Conservation (phyloP, 2,888 invertebrate genomes). For the Mongoloraphidia duomilia region DNA sequence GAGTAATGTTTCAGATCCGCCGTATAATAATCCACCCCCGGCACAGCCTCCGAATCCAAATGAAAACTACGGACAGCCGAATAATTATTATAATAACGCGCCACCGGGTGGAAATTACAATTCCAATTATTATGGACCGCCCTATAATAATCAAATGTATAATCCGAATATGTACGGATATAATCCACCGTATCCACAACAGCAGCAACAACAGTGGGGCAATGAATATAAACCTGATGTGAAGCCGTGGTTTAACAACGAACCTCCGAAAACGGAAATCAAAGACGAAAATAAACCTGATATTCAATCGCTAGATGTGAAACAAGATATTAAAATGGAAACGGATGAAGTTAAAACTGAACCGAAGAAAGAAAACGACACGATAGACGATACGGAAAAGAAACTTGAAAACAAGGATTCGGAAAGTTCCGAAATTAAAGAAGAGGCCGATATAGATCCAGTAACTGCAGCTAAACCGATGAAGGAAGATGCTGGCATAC, state of each 20-base stretch:
- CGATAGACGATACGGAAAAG: conserved; percentile 34
- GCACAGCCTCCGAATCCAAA: no score
- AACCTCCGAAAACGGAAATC: conserved; percentile 5
- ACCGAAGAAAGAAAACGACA: conserved; percentile 27
- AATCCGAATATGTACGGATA: no score
- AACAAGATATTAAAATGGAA: conserved; percentile 24
- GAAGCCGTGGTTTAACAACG: conserved; percentile 1
- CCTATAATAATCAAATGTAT: no score
- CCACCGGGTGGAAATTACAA: no score
- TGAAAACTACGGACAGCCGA: no score
- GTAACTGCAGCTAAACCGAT: conserved; percentile 29
- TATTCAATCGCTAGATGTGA: conserved; percentile 27
- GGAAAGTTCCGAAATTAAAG: conserved; percentile 34
- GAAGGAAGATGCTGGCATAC: conserved; percentile 67
- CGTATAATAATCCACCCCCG: no score
- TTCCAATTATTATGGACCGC: no score
- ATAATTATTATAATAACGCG: no score
- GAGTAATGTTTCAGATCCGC: no score
- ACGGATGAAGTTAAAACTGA: conserved; percentile 27
- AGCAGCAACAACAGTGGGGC: neutral
- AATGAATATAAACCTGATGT: neutral
- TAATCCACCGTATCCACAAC: conserved; percentile 1
- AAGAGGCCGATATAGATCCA: conserved; percentile 43
- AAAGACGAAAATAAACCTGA: conserved; percentile 24
- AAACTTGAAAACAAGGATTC: conserved; percentile 39